Percentiles rank a stretch among this genome's conserved stretches.
Conservation (phyloP, 2,888 invertebrate genomes). For the Notodonta dromedarius region DNA sequence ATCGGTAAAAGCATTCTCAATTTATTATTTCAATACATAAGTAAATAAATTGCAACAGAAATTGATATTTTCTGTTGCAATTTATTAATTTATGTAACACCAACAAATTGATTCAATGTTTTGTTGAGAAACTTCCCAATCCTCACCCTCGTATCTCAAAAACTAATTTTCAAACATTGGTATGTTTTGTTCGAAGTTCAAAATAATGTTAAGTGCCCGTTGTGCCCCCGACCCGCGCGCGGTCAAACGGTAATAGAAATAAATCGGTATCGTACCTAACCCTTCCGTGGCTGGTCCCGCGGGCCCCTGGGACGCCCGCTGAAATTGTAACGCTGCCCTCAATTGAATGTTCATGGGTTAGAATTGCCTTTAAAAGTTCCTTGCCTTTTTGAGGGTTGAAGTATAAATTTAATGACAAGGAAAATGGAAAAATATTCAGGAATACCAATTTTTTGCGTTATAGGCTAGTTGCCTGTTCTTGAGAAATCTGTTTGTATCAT, state of each 20-base stretch:
- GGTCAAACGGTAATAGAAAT: conserved; percentile 44
- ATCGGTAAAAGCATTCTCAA: too few relatives aligned
- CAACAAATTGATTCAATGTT: not conserved
- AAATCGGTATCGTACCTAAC: conserved; percentile 42
- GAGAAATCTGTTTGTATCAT: too few relatives aligned
- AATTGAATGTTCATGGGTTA: conserved; percentile 59
- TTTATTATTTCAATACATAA: too few relatives aligned
- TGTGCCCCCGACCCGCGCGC: conserved; percentile 18
- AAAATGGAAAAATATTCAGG: not conserved
- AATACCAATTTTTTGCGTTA: too few relatives aligned
- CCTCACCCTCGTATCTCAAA: not conserved
- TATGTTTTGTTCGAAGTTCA: conserved; percentile 5
- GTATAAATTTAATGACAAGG: not conserved
- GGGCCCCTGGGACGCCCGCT: conserved; percentile 26
- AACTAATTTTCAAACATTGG: not conserved
- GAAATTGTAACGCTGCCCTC: conserved; percentile 42
- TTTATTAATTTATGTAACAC: too few relatives aligned
- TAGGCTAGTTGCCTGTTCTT: too few relatives aligned
- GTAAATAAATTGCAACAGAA: too few relatives aligned
- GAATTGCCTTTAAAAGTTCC: conserved; percentile 35
- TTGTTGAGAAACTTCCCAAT: not conserved
- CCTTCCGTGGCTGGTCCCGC: conserved; percentile 34
- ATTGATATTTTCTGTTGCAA: too few relatives aligned
- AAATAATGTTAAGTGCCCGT: conserved; percentile 2
- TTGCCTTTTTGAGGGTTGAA: conserved; percentile 18